phyloP scores from a whole-genome alignment of 2,888 invertebrate genomes.

The Crocallis elinguaria region DNA sequence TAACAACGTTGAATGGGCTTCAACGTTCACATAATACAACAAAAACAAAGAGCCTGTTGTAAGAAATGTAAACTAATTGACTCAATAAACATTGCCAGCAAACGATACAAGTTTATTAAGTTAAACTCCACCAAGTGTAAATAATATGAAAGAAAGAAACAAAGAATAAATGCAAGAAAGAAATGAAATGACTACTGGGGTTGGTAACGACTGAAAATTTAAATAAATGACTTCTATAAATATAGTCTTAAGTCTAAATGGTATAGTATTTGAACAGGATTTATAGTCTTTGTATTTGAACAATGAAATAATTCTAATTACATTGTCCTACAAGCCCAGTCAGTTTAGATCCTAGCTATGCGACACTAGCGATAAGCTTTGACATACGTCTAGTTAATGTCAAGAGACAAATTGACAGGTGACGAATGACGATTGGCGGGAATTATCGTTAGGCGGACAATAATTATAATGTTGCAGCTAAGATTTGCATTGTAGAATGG shows the following conservation, averaged over 20 bases:
- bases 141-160: conserved; percentile 18
- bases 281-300: no score
- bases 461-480: background rate
- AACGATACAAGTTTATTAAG: conserved; percentile 10
- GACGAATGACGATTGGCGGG: conserved; percentile 21
- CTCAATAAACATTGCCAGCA: conserved; percentile 26
- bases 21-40: conserved; percentile 32
- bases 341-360: conserved; percentile 4
- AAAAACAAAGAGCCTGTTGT: conserved; percentile 31
- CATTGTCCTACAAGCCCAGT: background rate
- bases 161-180: background rate
- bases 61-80: conserved; percentile 35
- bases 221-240: no score
- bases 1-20: conserved; percentile 22
- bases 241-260: no score
- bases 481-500: conserved; percentile 7
- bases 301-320: no score
- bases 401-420: conserved; percentile 37
- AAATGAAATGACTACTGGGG: no score
- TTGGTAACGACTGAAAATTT: no score
- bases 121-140: conserved; percentile 13
- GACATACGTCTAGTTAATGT: conserved; percentile 29
- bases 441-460: conserved; percentile 19
- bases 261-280: no score
- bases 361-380: conserved; percentile 23